A percentile compares a stretch with the other conserved stretches of the same genome.
phyloP scores from a whole-genome alignment of 2,888 invertebrate species.

The Lordiphosa fenestrarum region DNA sequence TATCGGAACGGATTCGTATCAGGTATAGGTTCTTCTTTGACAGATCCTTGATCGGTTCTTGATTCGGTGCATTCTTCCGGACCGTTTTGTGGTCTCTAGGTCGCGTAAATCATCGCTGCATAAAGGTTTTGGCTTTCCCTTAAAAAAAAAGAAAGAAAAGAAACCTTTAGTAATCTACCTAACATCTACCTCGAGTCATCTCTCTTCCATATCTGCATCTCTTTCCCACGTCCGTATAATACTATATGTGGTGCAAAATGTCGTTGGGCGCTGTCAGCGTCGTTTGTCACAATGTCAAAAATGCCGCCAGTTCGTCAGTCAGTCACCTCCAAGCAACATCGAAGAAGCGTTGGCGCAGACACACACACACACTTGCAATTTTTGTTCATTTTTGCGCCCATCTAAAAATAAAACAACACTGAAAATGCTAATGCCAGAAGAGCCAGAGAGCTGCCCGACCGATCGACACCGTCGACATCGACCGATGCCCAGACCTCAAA shows the following conservation, averaged over 20 bases:
- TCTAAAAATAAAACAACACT: constrained; percentile 73
- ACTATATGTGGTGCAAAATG: constrained; percentile 35
- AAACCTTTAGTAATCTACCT: no score
- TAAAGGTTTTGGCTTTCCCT: no score
- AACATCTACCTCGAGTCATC: constrained; percentile 2
- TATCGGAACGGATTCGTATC: no score
- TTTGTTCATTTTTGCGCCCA: constrained; percentile 61
- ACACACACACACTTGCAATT: constrained; percentile 40
- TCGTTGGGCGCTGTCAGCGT: constrained; percentile 46
- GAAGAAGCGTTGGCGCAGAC: constrained; percentile 62
- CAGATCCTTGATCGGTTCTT: no score
- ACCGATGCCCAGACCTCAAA: constrained; percentile 72
- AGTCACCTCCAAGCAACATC: constrained; percentile 60
- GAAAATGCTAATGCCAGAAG: constrained; percentile 71
- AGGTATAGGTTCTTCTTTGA: no score
- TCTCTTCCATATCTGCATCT: constrained; percentile 8
- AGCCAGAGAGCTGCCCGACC: constrained; percentile 31
- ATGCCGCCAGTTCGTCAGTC: constrained; percentile 45
- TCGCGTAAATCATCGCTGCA: no score
- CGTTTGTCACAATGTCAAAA: constrained; percentile 58
- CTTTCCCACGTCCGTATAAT: constrained; percentile 7
- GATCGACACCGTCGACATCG: constrained; percentile 65
- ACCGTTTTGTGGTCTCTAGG: no score
- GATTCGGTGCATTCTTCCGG: no score
- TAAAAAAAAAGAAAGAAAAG: no score